These are phyloP conservation scores for Rhinogobius similis DNA, from an alignment of 2,113 vertebrate species.

Conservation along the genomic window DNA sequence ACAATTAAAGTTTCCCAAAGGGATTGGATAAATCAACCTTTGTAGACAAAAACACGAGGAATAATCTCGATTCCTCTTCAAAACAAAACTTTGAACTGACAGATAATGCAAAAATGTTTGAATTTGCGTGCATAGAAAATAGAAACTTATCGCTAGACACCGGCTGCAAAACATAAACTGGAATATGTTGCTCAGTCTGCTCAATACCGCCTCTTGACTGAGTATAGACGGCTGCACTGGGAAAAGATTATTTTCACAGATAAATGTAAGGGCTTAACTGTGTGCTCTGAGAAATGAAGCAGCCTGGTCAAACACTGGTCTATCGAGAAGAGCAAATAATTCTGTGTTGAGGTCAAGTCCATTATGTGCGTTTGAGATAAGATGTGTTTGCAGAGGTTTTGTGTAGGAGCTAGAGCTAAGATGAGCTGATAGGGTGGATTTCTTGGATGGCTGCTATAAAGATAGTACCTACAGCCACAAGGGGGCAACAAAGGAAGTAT, in stretches of 20 bases:
- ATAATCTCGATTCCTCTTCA: too few relatives aligned
- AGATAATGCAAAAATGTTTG: not conserved
- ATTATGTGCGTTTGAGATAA: not conserved
- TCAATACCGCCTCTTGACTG: slow-evolving; percentile 32
- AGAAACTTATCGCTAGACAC: slow-evolving; percentile 10
- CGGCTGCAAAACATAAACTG: slow-evolving; percentile 21
- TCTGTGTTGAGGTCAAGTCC: slow-evolving; percentile 1
- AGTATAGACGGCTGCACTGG: not conserved
- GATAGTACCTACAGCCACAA: not conserved
- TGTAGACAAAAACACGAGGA: too few relatives aligned
- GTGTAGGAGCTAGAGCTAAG: slow-evolving; percentile 30
- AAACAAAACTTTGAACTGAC: too few relatives aligned
- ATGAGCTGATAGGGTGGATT: not conserved
- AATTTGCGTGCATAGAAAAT: too few relatives aligned
- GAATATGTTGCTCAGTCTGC: slow-evolving; percentile 24
- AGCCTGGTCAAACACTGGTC: slow-evolving; percentile 38
- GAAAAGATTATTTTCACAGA: slow-evolving; percentile 15
- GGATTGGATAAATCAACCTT: too few relatives aligned
- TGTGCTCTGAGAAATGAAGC: slow-evolving; percentile 28
- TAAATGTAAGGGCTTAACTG: slow-evolving; percentile 18
- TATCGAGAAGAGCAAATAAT: slow-evolving; percentile 20
- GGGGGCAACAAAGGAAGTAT: too few relatives aligned
- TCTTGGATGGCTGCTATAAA: not conserved
- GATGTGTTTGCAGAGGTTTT: slow-evolving; percentile 19
- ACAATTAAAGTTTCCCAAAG: too few relatives aligned